Percentiles rank a stretch among this genome's conserved stretches.
phyloP scores from a whole-genome alignment of 2,797 vertebrate species.

The Epinephelus malabaricus region DNA sequence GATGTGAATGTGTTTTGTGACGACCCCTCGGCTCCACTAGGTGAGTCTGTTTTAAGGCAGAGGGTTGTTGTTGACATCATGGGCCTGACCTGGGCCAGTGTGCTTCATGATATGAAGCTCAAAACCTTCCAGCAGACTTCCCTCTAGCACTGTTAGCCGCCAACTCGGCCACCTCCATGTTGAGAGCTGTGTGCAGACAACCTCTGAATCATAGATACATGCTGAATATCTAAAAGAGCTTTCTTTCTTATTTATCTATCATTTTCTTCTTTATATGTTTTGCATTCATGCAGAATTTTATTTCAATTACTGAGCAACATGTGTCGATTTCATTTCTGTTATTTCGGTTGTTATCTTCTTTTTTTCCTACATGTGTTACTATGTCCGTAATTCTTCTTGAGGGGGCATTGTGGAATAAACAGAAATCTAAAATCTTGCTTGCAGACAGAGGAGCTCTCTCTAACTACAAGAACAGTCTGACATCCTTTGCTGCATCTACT shows the following conservation, averaged over 20 bases:
- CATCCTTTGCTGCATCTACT: neutral
- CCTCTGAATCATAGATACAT: too few species aligned
- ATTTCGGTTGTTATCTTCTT: neutral
- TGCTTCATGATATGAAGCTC: too few species aligned
- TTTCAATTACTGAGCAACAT: neutral
- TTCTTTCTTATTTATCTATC: neutral
- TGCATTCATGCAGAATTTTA: neutral
- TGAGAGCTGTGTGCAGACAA: too few species aligned
- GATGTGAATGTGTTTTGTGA: too few species aligned
- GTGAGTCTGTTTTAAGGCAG: too few species aligned
- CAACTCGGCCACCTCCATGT: too few species aligned
- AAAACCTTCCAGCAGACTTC: too few species aligned
- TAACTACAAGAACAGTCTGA: neutral
- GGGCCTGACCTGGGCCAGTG: too few species aligned
- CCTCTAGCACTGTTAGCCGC: too few species aligned
- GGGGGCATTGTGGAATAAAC: neutral
- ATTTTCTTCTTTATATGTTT: neutral
- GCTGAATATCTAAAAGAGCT: too few species aligned
- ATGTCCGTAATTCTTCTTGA: neutral
- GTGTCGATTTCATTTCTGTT: neutral
- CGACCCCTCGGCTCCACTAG: too few species aligned
- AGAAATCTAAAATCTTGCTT: neutral
- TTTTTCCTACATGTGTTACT: neutral
- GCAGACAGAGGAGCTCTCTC: neutral
- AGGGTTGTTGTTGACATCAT: too few species aligned